A percentile compares a stretch with the other conserved stretches of the same genome.
phyloP scores from a whole-genome alignment of 1,140 invertebrate species.

The Melipona quadrifasciata region DNA sequence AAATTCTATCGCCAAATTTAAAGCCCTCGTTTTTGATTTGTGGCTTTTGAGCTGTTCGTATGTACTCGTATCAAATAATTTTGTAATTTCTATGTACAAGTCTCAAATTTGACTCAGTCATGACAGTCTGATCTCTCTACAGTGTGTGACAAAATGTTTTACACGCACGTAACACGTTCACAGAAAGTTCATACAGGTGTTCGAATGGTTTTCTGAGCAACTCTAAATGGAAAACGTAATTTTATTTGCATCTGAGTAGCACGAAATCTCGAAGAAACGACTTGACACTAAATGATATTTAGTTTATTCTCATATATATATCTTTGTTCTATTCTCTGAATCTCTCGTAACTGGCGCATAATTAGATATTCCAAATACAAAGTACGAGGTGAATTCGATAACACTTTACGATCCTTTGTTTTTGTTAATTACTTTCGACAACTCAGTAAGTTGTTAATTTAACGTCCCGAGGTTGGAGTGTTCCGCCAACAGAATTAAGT shows the following conservation, averaged over 20 bases:
- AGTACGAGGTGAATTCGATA: background rate
- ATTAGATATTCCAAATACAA: background rate
- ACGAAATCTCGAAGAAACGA: background rate
- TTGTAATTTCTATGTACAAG: no score
- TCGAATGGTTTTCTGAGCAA: no score
- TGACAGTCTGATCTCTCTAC: no score
- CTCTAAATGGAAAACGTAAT: background rate
- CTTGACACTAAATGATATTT: background rate
- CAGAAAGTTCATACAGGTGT: no score
- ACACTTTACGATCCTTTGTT: background rate
- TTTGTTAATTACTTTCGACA: background rate
- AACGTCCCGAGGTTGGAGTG: background rate
- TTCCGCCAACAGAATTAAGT: background rate
- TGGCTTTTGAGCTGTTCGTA: no score
- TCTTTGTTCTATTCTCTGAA: background rate
- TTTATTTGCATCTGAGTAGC: no score
- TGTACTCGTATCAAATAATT: no score
- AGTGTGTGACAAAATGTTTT: no score
- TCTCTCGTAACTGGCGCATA: background rate
- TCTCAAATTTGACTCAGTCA: no score
- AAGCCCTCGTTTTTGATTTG: no score
- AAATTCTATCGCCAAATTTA: no score
- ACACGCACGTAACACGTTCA: no score
- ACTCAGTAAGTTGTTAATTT: background rate
- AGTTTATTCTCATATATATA: background rate